Conservation (phyloP, 2,113 vertebrate species). For the Notothenia coriiceps region DNA sequence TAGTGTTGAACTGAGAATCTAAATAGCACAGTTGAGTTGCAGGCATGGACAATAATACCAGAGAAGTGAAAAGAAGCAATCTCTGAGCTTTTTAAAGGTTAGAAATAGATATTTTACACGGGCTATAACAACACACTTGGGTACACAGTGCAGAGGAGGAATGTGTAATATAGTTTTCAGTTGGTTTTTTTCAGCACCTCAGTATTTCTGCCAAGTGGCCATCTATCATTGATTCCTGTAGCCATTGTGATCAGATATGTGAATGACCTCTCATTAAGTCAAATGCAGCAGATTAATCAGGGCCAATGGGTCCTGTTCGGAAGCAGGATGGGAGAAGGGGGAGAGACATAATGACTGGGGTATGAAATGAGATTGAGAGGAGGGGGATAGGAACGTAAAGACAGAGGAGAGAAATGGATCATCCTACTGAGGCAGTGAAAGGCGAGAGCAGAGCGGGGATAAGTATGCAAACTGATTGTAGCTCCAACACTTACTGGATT, state of each 20-base stretch:
- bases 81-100: constrained; percentile 47
- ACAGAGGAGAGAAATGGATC: constrained; percentile 70
- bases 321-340: constrained; percentile 66
- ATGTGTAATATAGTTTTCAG: constrained; percentile 64
- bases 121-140: constrained; percentile 39
- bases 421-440: constrained; percentile 46
- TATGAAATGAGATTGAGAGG: constrained; percentile 78
- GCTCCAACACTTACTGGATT: constrained; percentile 36
- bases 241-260: constrained; percentile 80
- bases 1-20: constrained; percentile 60
- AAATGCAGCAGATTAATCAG: constrained; percentile 81
- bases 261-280: constrained; percentile 83
- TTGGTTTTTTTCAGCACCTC: constrained; percentile 45
- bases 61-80: constrained; percentile 56
- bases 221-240: constrained; percentile 82
- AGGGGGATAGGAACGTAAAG: constrained; percentile 68
- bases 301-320: constrained; percentile 73
- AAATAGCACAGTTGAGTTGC: constrained; percentile 50
- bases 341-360: constrained; percentile 75
- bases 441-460: constrained; percentile 32
- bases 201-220: constrained; percentile 75
- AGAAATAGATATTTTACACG: constrained; percentile 59
- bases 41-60: constrained; percentile 32
- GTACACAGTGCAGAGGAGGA: constrained; percentile 47
- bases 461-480: constrained; percentile 35